Evolutionary conservation across 2,888 invertebrate species (phyloP).

Genomic region (Cyaniris semiargus): DNA sequence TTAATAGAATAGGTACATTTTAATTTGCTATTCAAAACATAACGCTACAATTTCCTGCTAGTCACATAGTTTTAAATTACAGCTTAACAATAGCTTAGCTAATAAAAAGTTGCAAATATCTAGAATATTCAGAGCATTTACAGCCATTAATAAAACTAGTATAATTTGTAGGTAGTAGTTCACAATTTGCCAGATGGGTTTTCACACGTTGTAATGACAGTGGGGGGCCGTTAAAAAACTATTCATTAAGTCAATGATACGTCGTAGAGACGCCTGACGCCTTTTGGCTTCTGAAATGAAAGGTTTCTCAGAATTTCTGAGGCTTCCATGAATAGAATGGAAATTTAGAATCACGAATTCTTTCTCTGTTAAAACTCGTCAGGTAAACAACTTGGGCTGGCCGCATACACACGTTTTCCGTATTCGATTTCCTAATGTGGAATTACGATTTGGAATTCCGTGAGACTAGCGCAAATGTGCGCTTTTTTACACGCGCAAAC

Average conservation of each 20-base stretch:
- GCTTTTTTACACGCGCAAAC: too few relatives aligned
- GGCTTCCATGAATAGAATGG: background rate
- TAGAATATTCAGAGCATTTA: background rate
- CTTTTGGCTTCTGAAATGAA: background rate
- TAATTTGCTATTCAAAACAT: background rate
- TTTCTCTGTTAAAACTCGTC: too few relatives aligned
- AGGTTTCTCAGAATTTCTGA: background rate
- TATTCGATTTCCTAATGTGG: too few relatives aligned
- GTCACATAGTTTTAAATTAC: background rate
- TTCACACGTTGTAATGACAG: slow-evolving; percentile 42
- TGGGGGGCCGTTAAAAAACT: background rate
- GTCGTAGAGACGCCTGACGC: background rate
- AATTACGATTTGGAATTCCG: too few relatives aligned
- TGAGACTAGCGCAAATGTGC: too few relatives aligned
- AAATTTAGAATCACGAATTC: too few relatives aligned
- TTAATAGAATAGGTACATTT: background rate
- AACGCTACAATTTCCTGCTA: background rate
- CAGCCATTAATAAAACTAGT: slow-evolving; percentile 40
- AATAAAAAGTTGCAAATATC: slow-evolving; percentile 13
- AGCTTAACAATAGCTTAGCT: background rate
- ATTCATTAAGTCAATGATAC: slow-evolving; percentile 4
- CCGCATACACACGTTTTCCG: too few relatives aligned
- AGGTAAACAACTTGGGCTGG: too few relatives aligned
- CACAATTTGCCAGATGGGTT: slow-evolving; percentile 44
- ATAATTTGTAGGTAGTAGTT: slow-evolving; percentile 43